A percentile compares a stretch with the other conserved stretches of the same genome.
These are phyloP conservation scores for Thelaira solivaga DNA, from an alignment of 2,888 invertebrate species.

Conservation along the genomic window DNA sequence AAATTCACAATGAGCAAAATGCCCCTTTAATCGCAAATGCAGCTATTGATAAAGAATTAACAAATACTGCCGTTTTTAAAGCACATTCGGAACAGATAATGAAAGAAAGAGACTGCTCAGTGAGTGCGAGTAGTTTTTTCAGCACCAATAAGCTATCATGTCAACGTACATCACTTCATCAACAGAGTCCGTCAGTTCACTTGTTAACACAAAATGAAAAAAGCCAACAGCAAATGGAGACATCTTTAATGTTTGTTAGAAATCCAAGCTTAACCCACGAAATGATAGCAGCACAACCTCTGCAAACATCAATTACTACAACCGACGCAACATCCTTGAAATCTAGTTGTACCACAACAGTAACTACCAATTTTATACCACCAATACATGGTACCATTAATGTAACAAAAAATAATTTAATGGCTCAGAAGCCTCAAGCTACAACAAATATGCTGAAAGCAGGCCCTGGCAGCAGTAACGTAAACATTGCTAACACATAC, in stretches of 20 bases:
- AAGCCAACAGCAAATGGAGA: slow-evolving; percentile 72
- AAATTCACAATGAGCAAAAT: slow-evolving; percentile 7
- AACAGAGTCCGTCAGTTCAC: slow-evolving; percentile 65
- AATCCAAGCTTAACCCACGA: slow-evolving; percentile 63
- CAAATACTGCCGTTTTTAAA: slow-evolving; percentile 62
- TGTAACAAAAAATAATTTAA: slow-evolving; percentile 30
- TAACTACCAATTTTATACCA: slow-evolving; percentile 62
- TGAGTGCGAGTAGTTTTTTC: slow-evolving; percentile 55
- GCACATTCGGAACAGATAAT: slow-evolving; percentile 54
- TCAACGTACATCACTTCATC: slow-evolving; percentile 73
- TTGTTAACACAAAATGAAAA: slow-evolving; percentile 63
- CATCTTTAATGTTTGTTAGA: slow-evolving; percentile 72
- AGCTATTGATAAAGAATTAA: slow-evolving; percentile 52
- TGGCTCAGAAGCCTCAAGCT: slow-evolving; percentile 65
- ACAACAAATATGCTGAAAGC: slow-evolving; percentile 65
- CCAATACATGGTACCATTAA: slow-evolving; percentile 44
- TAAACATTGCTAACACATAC: slow-evolving; percentile 71
- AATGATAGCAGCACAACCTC: slow-evolving; percentile 52
- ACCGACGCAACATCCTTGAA: slow-evolving; percentile 58
- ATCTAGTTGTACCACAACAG: slow-evolving; percentile 21
- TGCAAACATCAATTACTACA: slow-evolving; percentile 61
- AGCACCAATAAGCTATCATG: slow-evolving; percentile 70
- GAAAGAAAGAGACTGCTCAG: slow-evolving; percentile 8
- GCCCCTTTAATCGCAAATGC: slow-evolving; percentile 18
- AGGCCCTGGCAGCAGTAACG: slow-evolving; percentile 67